phyloP scores from a whole-genome alignment of 2,113 vertebrate species.

The Myrmecobius fasciatus region DNA sequence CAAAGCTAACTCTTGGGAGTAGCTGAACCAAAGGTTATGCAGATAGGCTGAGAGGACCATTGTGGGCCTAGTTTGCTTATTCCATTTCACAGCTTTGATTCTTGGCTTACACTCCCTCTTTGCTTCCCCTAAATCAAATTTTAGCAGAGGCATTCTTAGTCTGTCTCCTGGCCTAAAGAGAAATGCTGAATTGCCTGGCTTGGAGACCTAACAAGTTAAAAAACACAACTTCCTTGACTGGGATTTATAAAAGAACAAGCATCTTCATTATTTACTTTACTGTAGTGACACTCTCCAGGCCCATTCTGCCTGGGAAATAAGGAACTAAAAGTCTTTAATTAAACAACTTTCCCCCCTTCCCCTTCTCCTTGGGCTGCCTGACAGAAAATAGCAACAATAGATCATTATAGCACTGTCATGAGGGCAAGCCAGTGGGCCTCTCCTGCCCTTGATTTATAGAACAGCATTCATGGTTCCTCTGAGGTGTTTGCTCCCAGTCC shows the following conservation, averaged over 20 bases:
- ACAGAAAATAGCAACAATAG: not conserved
- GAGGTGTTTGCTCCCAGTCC: not conserved
- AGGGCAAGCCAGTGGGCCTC: not conserved
- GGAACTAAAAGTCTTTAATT: not conserved
- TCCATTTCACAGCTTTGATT: slow-evolving; percentile 28
- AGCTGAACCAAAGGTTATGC: not conserved
- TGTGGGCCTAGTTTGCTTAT: slow-evolving; percentile 40
- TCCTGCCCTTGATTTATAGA: not conserved
- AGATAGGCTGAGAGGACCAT: not conserved
- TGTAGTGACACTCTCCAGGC: not conserved
- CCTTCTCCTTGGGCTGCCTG: not conserved
- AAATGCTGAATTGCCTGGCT: not conserved
- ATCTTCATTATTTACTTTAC: slow-evolving; percentile 12
- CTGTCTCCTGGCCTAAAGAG: not conserved
- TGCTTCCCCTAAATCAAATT: slow-evolving; percentile 46
- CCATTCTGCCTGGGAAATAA: not conserved
- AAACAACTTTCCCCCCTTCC: not conserved
- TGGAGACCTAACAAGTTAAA: not conserved
- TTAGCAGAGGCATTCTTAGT: not conserved
- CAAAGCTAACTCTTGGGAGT: slow-evolving; percentile 16
- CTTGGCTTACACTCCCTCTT: not conserved
- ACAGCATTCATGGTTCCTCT: not conserved
- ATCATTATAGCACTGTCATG: not conserved
- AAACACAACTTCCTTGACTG: not conserved
- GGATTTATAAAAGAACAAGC: not conserved